These are phyloP conservation scores for Dasysyrphus tricinctus DNA, from an alignment of 2,888 invertebrate genomes.

Conservation along the genomic window DNA sequence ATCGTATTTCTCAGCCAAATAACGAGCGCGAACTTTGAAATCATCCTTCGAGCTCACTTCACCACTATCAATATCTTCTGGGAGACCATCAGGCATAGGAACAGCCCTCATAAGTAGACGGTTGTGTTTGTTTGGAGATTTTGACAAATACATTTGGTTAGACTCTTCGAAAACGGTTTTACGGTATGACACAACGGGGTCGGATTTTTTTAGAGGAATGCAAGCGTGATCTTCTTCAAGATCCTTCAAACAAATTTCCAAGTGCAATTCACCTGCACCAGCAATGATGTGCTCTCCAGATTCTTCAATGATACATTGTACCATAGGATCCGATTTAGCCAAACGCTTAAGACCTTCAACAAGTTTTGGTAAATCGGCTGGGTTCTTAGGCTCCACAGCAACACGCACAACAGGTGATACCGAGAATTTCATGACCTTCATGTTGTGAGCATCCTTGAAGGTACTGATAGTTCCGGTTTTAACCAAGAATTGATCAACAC, in stretches of 20 bases:
- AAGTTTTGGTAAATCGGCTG: too few relatives aligned
- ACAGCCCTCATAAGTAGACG: constrained; percentile 97
- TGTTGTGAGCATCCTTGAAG: too few relatives aligned
- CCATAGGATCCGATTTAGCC: constrained; percentile 99
- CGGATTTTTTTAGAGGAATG: constrained; percentile 99
- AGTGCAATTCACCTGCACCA: constrained; percentile 99
- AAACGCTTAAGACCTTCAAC: too few relatives aligned
- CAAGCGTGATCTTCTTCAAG: constrained; percentile 99
- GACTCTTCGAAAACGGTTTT: constrained; percentile 98
- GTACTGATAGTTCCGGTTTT: too few relatives aligned
- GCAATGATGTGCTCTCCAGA: constrained; percentile 99
- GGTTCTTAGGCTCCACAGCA: too few relatives aligned
- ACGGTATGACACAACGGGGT: constrained; percentile 99
- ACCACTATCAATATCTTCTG: constrained; percentile 98
- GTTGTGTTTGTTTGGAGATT: constrained; percentile 99
- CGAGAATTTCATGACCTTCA: too few relatives aligned
- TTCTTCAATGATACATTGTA: constrained; percentile 99
- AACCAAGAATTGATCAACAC: too few relatives aligned
- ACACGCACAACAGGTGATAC: too few relatives aligned
- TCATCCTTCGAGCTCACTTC: constrained; percentile 98
- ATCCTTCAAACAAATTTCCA: constrained; percentile 99
- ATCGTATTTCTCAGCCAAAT: constrained; percentile 97
- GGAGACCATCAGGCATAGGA: constrained; percentile 98
- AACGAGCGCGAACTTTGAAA: constrained; percentile 97
- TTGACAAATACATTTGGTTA: constrained; percentile 97